A percentile compares a stretch with the other conserved stretches of the same genome.
Evolutionary conservation across 23 tunicate species (phyloP).

Genomic region (Corella eumyota): DNA sequence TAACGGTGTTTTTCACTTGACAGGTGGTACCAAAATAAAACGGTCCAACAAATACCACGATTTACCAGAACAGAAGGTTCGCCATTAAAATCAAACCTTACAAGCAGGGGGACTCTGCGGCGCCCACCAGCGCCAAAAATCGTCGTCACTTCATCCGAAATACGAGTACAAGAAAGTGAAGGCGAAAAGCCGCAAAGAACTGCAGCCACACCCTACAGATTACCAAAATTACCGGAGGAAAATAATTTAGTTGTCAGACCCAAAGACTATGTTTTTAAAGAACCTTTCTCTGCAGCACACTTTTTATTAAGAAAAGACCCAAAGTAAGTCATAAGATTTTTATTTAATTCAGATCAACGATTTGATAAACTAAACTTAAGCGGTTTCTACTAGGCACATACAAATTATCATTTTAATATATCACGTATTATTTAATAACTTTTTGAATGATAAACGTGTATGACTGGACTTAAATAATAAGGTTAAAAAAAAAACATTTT

Average conservation of each 20-base stretch:
- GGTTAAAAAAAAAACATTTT: not conserved
- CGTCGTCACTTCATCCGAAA: not conserved
- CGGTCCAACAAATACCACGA: constrained; percentile 59
- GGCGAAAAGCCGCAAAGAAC: constrained; percentile 15
- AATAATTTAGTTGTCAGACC: constrained; percentile 7
- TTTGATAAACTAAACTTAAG: too few species aligned
- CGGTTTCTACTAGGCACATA: too few species aligned
- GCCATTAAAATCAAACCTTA: constrained; percentile 24
- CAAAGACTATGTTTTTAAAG: constrained; percentile 68
- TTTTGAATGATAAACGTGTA: too few species aligned
- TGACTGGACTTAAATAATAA: not conserved
- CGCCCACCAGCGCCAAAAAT: constrained; percentile 11
- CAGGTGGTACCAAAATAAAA: constrained; percentile 75
- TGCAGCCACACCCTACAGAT: constrained; percentile 57
- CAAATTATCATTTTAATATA: too few species aligned
- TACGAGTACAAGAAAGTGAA: not conserved
- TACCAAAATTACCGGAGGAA: constrained; percentile 39
- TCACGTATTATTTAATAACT: too few species aligned
- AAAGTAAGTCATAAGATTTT: constrained; percentile 29
- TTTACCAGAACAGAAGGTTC: constrained; percentile 66
- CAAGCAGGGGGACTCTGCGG: constrained; percentile 24
- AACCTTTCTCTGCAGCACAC: constrained; percentile 56
- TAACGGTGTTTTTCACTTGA: not conserved
- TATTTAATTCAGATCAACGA: too few species aligned
- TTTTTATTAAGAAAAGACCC: constrained; percentile 78